Evolutionary conservation across 1,140 invertebrate species (phyloP).

Genomic region (Cryptotermes secundus): DNA sequence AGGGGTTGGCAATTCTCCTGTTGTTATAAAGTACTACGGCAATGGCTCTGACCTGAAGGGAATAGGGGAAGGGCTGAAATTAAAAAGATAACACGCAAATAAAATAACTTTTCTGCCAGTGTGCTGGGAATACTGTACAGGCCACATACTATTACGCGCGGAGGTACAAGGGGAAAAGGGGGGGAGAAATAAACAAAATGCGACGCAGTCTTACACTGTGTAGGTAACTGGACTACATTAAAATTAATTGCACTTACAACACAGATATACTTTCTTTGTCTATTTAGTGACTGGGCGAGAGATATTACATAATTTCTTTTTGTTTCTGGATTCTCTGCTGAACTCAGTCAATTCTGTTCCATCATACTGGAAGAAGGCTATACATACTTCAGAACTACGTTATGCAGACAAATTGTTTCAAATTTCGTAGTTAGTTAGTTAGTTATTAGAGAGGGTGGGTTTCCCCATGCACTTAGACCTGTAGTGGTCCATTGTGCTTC

Average conservation of each 20-base stretch:
- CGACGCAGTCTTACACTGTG: neutral
- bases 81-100: constrained; percentile 4
- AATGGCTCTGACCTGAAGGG: neutral
- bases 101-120: neutral
- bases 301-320: neutral
- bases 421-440: too few species aligned
- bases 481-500: too few species aligned
- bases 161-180: neutral
- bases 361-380: too few species aligned
- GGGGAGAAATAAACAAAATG: too few species aligned
- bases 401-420: too few species aligned
- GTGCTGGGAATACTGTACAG: neutral
- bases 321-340: neutral
- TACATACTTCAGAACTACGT: too few species aligned
- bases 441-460: too few species aligned
- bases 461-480: too few species aligned
- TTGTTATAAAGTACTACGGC: neutral
- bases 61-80: neutral
- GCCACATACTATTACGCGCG: neutral
- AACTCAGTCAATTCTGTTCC: neutral
- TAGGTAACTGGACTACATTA: neutral
- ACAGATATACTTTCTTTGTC: neutral
- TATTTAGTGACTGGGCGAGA: neutral
- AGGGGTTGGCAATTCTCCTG: neutral
- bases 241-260: neutral